Percentiles rank a stretch among this genome's conserved stretches.
Evolutionary conservation across 2,113 vertebrate genomes (phyloP).

Genomic region (Echinops telfairi): DNA sequence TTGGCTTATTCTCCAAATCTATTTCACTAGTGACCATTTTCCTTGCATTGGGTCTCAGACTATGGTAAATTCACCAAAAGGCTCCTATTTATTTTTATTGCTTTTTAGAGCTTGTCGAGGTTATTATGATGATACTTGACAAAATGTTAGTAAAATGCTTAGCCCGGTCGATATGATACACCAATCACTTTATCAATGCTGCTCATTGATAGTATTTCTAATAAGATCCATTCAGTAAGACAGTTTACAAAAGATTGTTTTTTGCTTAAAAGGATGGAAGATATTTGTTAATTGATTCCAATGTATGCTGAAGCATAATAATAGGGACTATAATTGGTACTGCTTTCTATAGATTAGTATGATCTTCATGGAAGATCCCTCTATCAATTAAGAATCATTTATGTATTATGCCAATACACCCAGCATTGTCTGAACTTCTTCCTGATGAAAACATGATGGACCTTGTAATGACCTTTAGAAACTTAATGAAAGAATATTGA

Average conservation of each 20-base stretch:
- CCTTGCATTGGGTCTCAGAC: background rate
- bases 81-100: background rate
- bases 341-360: constrained; percentile 21
- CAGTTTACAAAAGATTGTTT: background rate
- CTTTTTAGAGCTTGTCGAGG: background rate
- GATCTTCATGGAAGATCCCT: constrained; percentile 37
- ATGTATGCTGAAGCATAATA: constrained; percentile 7
- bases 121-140: background rate
- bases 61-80: background rate
- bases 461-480: background rate
- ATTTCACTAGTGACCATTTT: background rate
- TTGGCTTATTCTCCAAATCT: background rate
- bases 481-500: constrained; percentile 11
- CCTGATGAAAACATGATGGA: background rate
- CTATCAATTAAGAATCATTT: constrained; percentile 32
- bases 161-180: background rate
- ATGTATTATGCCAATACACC: background rate
- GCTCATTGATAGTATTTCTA: background rate
- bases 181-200: background rate
- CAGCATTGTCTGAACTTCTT: background rate
- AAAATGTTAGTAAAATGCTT: background rate
- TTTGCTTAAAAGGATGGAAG: background rate
- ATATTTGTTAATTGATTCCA: background rate
- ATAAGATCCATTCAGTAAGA: background rate
- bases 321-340: background rate